phyloP scores from a whole-genome alignment of 1,140 invertebrate species.

The Cepaea nemoralis region DNA sequence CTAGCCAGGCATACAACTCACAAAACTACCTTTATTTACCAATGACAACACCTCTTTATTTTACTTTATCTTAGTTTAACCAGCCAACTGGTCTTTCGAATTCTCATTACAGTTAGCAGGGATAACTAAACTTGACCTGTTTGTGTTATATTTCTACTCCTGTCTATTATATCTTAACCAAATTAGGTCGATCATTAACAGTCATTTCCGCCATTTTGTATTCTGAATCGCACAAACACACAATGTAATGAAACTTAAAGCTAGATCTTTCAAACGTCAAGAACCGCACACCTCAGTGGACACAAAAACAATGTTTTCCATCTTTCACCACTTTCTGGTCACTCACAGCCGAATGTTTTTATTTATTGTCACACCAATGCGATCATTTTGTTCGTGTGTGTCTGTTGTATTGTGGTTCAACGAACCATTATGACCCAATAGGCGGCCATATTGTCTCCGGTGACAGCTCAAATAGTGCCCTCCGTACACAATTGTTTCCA shows the following conservation, averaged over 20 bases:
- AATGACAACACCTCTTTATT: too few species aligned
- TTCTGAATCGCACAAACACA: background rate
- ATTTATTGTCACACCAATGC: background rate
- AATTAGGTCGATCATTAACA: too few species aligned
- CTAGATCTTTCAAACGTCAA: background rate
- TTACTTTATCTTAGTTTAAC: too few species aligned
- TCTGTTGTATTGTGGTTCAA: background rate
- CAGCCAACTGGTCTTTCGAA: too few species aligned
- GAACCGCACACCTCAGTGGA: background rate
- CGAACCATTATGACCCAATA: background rate
- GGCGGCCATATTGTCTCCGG: background rate
- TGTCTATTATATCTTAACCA: too few species aligned
- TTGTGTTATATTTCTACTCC: too few species aligned
- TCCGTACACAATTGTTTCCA: background rate
- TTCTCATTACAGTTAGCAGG: too few species aligned
- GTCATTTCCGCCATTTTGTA: too few species aligned
- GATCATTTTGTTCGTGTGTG: background rate
- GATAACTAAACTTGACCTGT: too few species aligned
- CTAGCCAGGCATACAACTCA: too few species aligned
- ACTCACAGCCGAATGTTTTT: background rate
- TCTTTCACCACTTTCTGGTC: background rate
- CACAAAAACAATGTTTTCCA: background rate
- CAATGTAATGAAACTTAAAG: background rate
- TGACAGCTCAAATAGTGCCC: slow-evolving; percentile 1
- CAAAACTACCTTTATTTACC: too few species aligned